phyloP scores from a whole-genome alignment of 53 echinoderm and acorn worm species.

The Henricia sp. region DNA sequence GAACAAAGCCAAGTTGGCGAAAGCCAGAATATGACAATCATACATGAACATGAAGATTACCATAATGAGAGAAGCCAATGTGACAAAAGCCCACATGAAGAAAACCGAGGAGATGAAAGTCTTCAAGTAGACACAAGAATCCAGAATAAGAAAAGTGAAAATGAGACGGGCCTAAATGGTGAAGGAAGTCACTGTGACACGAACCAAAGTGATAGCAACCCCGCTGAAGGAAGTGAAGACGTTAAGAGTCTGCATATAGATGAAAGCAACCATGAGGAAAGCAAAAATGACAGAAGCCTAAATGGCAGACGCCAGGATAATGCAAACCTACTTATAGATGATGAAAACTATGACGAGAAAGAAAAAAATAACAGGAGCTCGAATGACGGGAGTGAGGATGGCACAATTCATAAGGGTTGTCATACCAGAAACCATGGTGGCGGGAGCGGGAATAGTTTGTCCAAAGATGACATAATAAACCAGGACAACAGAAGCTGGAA shows the following conservation, averaged over 20 bases:
- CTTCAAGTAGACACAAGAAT: neutral
- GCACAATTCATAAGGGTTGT: neutral
- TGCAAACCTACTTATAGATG: neutral
- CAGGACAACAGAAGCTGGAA: too few species aligned
- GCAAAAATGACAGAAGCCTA: neutral
- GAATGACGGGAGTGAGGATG: neutral
- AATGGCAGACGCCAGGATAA: neutral
- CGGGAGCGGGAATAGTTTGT: neutral
- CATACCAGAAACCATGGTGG: neutral
- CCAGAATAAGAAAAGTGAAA: neutral
- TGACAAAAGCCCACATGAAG: neutral
- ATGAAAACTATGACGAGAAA: neutral
- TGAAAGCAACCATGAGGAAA: conserved; percentile 1
- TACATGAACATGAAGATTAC: neutral
- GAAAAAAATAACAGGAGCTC: neutral
- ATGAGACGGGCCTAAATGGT: neutral
- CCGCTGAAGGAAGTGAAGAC: neutral
- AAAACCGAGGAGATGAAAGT: neutral
- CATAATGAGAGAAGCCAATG: neutral
- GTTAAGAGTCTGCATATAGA: neutral
- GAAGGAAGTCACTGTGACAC: neutral
- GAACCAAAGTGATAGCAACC: neutral
- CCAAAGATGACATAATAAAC: neutral
- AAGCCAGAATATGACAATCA: too few species aligned
- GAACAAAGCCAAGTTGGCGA: too few species aligned